phyloP scores from a whole-genome alignment of 2,113 vertebrate genomes.

The Thomomys bottae region DNA sequence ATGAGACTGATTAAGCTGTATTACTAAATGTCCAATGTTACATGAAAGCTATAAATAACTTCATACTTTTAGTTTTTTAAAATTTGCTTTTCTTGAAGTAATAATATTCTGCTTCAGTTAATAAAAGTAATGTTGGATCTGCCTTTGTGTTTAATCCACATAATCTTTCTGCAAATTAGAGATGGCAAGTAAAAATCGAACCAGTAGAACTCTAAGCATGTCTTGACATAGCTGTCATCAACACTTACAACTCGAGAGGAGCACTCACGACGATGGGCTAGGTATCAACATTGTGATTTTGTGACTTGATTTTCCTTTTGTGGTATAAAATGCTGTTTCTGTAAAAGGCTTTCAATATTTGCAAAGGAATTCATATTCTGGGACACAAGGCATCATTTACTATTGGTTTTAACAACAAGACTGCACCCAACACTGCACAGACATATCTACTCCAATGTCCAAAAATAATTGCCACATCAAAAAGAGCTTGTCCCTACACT shows the following conservation, averaged over 20 bases:
- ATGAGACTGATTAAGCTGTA: conserved; percentile 75
- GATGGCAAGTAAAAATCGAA: conserved; percentile 74
- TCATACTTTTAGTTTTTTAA: conserved; percentile 69
- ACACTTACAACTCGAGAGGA: conserved; percentile 73
- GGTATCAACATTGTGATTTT: conserved; percentile 23
- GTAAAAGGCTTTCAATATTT: conserved; percentile 47
- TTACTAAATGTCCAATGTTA: conserved; percentile 80
- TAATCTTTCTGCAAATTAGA: conserved; percentile 73
- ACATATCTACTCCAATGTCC: neutral
- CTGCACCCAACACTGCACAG: neutral
- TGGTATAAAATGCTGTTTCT: conserved; percentile 54
- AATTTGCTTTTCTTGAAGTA: conserved; percentile 81
- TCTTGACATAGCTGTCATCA: conserved; percentile 67
- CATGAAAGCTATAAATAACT: conserved; percentile 83
- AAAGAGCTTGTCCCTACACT: neutral
- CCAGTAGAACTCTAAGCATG: conserved; percentile 76
- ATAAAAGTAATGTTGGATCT: conserved; percentile 78
- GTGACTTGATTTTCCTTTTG: neutral
- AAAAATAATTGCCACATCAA: neutral
- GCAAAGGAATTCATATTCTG: conserved; percentile 38
- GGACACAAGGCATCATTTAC: neutral
- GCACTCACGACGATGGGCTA: neutral
- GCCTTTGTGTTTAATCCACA: conserved; percentile 76
- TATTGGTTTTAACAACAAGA: conserved; percentile 9
- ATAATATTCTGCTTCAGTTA: conserved; percentile 82